Base-by-base conservation (phyloP, 2,888 invertebrate genomes). In the Tuberolachnus salignus region DNA sequence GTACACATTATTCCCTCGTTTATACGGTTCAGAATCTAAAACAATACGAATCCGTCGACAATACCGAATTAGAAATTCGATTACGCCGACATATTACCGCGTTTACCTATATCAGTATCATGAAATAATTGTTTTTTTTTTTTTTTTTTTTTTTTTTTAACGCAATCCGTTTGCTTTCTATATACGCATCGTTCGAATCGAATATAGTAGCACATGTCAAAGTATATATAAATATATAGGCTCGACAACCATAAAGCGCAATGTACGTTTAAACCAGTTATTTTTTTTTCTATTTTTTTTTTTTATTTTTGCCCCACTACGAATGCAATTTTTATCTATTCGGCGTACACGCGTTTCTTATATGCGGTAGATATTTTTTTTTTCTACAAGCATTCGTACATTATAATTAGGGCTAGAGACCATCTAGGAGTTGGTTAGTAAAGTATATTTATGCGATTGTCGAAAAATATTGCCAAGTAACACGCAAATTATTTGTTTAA, bases 221-320 rank as follows among this genome's bases (percentile, higher is more conserved):
- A 4, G 34, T 6, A 6, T n/a, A n/a, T n/a, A n/a, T n/a, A n/a
- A n/a, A n/a, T n/a, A 14, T 26, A 63, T 57, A 13, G 44, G n/a
- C 23, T 63, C 26, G 23, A 55, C 42, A 16, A 55, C 74, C 74
- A 74, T 74, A 74, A 64, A 74, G 44, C 55, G 74, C 74, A 64
- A 71, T 26, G 46, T 13, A 13, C 19, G 34, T 67, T 75, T 16
- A 75, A 75, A 75, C 75, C 67, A 67, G 75, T 67, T n/a, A n/a
- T n/a, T n/a, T n/a, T n/a, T 75, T 75, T 55, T 16, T 26, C n/a
- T 67, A 4, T 61, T 34, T 34, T 34, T 34, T 34, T 34, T 34
- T 34, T 34, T 34, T 34, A 4, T 34, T 34, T 34, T 34, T 34
- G 16, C 23, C n/a, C 46, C 23, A 42, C 69, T 19, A 42, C 19